Percentiles rank a stretch among this genome's conserved stretches.
These are phyloP conservation scores for Marcusenius ussheri DNA, from an alignment of 2,113 vertebrate genomes.

Conservation along the genomic window DNA sequence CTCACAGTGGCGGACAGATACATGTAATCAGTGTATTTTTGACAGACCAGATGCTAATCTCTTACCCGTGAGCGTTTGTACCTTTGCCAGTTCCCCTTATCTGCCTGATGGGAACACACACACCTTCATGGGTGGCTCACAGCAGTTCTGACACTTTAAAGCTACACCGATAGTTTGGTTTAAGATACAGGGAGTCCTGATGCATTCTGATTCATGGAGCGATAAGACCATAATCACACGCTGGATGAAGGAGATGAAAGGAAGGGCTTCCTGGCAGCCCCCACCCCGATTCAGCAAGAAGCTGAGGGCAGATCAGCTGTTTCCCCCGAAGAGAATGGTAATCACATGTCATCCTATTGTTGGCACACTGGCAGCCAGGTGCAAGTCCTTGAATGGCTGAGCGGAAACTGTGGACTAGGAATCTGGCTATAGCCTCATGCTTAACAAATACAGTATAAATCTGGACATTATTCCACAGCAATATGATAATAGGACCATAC, in stretches of 20 bases:
- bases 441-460: neutral
- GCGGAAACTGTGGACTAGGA: neutral
- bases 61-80: constrained; percentile 23
- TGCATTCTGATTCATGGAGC: constrained; percentile 14
- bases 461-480: neutral
- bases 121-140: constrained; percentile 55
- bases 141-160: constrained; percentile 34
- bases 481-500: neutral
- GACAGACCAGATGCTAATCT: constrained; percentile 42
- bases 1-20: neutral
- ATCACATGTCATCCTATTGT: constrained; percentile 41
- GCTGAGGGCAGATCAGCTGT: constrained; percentile 4
- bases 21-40: constrained; percentile 43
- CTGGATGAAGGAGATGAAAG: constrained; percentile 10
- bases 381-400: constrained; percentile 20
- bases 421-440: neutral
- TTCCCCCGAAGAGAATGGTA: constrained; percentile 32
- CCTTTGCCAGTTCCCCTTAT: constrained; percentile 37
- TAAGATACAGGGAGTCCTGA: constrained; percentile 43
- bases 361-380: constrained; percentile 41
- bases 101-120: constrained; percentile 29
- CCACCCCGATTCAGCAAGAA: neutral
- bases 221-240: constrained; percentile 46
- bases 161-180: neutral
- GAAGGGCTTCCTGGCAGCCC: constrained; percentile 40